Conservation (phyloP, 1,140 invertebrate species). For the Lepidurus arcticus region DNA sequence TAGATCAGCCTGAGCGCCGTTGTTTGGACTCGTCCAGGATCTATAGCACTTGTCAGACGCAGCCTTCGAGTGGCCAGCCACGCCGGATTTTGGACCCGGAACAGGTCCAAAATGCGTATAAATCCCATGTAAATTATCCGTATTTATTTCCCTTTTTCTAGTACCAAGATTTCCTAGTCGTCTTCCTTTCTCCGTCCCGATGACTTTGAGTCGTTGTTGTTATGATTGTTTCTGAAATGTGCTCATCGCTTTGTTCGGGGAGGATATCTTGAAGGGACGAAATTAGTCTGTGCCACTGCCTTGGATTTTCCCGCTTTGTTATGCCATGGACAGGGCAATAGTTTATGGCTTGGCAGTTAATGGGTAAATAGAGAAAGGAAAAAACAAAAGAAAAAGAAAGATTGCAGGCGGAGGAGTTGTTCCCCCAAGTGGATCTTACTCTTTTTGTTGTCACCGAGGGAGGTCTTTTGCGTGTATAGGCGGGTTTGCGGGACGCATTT, state of each 20-base stretch:
- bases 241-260: not conserved
- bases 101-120: no score
- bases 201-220: not conserved
- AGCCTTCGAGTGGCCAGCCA: no score
- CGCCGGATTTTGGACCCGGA: no score
- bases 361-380: not conserved
- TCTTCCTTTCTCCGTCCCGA: no score
- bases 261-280: not conserved
- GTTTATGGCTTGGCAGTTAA: not conserved
- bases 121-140: no score
- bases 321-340: conserved; percentile 5
- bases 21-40: not conserved
- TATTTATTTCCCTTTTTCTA: no score
- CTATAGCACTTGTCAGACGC: not conserved
- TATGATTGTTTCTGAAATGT: not conserved
- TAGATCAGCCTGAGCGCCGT: not conserved
- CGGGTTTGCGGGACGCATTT: not conserved
- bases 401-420: not conserved
- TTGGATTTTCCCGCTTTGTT: not conserved
- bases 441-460: conserved; percentile 17
- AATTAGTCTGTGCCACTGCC: not conserved
- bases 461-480: not conserved
- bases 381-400: not conserved
- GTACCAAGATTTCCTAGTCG: no score
- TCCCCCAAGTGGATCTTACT: not conserved